Percentiles rank a stretch among this genome's conserved stretches.
These are phyloP conservation scores for Iselma pallidipennis DNA, from an alignment of 2,888 invertebrate species.

Conservation along the genomic window DNA sequence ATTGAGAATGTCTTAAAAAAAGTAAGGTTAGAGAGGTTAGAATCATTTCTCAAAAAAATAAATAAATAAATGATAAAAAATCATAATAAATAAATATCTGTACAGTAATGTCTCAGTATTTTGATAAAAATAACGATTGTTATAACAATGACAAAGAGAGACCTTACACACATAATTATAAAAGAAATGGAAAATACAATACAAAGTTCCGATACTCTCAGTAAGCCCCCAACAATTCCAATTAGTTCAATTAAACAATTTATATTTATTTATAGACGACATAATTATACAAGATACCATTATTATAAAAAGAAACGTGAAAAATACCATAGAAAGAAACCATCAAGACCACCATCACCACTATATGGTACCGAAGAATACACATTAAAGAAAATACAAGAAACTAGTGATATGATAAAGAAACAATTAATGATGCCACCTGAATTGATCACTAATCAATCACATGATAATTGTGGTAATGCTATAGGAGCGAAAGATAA, in stretches of 20 bases:
- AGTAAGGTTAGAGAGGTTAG: no score
- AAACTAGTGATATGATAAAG: constrained; percentile 50
- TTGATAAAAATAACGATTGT: neutral
- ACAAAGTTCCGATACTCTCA: neutral
- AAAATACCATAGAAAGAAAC: neutral
- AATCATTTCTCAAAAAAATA: no score
- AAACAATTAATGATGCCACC: constrained; percentile 36
- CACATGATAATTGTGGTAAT: neutral
- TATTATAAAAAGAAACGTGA: neutral
- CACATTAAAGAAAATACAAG: constrained; percentile 46
- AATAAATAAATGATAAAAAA: no score
- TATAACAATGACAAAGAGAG: neutral
- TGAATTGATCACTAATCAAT: neutral
- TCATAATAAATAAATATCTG: no score
- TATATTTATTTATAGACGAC: neutral
- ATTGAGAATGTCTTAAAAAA: no score
- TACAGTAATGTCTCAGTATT: neutral
- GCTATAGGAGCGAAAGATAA: constrained; percentile 14
- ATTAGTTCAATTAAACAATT: neutral
- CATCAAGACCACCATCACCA: constrained; percentile 37
- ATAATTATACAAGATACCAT: neutral
- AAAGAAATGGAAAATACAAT: neutral
- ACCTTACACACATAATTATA: neutral
- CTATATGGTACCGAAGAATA: constrained; percentile 50
- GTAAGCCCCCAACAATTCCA: neutral